These are phyloP conservation scores for Disparrhopalites patrizii DNA, from an alignment of 2,888 invertebrate species.

Conservation along the genomic window DNA sequence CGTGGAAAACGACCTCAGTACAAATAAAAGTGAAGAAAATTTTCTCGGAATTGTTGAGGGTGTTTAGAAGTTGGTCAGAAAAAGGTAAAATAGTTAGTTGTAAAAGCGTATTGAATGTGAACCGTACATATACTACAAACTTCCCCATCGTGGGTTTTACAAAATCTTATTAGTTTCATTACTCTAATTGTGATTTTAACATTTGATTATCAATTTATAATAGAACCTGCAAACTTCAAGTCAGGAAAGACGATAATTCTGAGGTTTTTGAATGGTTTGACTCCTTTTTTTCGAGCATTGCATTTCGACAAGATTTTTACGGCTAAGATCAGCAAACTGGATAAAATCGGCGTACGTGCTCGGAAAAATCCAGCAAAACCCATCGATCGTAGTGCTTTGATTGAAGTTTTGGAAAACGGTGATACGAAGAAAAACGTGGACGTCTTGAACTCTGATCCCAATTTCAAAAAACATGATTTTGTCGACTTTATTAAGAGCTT, in stretches of 20 bases:
- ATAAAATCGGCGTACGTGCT: background rate
- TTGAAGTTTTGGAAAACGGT: constrained; percentile 34
- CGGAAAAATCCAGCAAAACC: background rate
- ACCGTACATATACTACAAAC: background rate
- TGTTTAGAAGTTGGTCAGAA: constrained; percentile 37
- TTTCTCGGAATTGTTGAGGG: constrained; percentile 39
- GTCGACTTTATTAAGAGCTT: constrained; percentile 13
- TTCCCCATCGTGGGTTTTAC: background rate
- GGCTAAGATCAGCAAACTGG: constrained; percentile 1
- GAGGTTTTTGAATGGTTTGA: constrained; percentile 31
- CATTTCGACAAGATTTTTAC: constrained; percentile 17
- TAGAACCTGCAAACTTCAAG: background rate
- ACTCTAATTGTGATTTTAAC: background rate
- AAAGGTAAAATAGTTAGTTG: constrained; percentile 31
- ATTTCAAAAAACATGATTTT: constrained; percentile 1
- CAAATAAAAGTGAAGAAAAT: constrained; percentile 33
- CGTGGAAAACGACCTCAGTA: constrained; percentile 25
- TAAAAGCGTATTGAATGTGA: background rate
- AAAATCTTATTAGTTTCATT: background rate
- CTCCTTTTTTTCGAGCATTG: constrained; percentile 12
- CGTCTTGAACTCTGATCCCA: background rate
- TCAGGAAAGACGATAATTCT: constrained; percentile 25
- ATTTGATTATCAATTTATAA: background rate
- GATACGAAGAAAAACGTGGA: background rate
- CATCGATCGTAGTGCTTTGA: constrained; percentile 28